Evolutionary conservation across 2,113 vertebrate species (phyloP), one percentile per base, ranked within the genome.

Genomic region (Lepisosteus oculatus): DNA sequence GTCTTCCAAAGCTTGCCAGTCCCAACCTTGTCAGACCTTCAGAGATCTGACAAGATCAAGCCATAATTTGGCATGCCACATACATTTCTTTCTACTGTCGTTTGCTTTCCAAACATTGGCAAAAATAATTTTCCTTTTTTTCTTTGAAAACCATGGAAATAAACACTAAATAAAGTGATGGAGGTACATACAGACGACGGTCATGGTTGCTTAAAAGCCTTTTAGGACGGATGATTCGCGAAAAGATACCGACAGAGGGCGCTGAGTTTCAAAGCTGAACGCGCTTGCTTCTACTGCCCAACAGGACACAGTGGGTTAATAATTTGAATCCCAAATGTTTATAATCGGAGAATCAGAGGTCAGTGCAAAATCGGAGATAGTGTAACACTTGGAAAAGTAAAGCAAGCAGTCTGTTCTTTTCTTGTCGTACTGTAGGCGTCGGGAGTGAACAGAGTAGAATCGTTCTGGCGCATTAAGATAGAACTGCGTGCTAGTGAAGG

Each of bases 231-330:
- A 29, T 29, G 29, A 29, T 29, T 29, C 1, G 29, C 29, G 29
- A 29, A 29, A 29, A 29, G 29, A 13, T n/a, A 57, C 71, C 68
- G 69, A 8, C 70, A 78, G 76, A 65, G 76, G 73, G 76, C 76
- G 71, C 77, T 75, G 15, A 43, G 17, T 69, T 72, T n/a, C 70
- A 62, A 62, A 72, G 61, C 8, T 15, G 6, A 6, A 3, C 14
- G 61, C 17, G 47, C 41, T 56, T 70, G 59, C 44, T 15, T 29
- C 6, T 44, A 42, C n/a, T 17, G 15, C 51, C 67, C 41, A 65
- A 11, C 69, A 72, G 3, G 67, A 67, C 73, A 9, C 29, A 29
- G 29, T 29, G 76, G 70, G 77, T 65, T 71, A 65, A 68, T 65
- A 43, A 29, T 54, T 14, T n/a, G 43, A 64, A 74, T 74, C 43